Evolutionary conservation across 2,113 vertebrate genomes (phyloP), one percentile per base, ranked within the genome.

Genomic region (Meleagris gallopavo): DNA sequence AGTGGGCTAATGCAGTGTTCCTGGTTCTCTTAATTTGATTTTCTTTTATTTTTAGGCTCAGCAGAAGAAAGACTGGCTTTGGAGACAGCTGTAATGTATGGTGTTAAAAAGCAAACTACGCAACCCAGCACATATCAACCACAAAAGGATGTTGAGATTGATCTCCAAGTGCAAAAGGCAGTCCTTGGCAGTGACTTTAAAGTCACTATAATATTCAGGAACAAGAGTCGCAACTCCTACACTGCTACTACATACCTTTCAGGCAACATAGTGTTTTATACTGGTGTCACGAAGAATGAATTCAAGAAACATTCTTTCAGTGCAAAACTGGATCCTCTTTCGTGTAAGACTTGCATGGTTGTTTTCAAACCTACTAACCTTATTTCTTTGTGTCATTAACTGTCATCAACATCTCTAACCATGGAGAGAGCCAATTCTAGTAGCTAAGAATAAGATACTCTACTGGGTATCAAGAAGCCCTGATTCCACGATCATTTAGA

Each of bases 251-350:
- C 98, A n/a, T 99, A 98, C 91, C 86, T 99, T 92, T 98, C 97
- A 0, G 99, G 99, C 69, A 98, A 92, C 43, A 97, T 99, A 91
- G 98, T 98, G 74, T 99, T 98, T 94, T 99, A 99, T 67, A 99
- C 99, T 0, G 99, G 99, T 19, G 99, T 99, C 69, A 41, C 96
- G 50, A 98, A 98, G 83, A 81, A 57, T 0, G 98, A 99, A 90
- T 98, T 99, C 97, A 97, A 99, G 97, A 98, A 98, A 11, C 95
- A 97, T 32, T 90, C 92, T 9, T 97, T 98, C 36, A 72, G 61
- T 5, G 89, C 97, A 45, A 87, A 38, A 5, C 89, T 98, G 97
- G 78, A 97, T 13, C 98, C 98, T 7, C 76, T 81, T 38, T 86
- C 97, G 24, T 83, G 98, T 98, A 98, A 98, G 98, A 16, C 20